Evolutionary conservation across 53 echinoderm and acorn worm genomes (phyloP).

Genomic region (Stichopus horrens): DNA sequence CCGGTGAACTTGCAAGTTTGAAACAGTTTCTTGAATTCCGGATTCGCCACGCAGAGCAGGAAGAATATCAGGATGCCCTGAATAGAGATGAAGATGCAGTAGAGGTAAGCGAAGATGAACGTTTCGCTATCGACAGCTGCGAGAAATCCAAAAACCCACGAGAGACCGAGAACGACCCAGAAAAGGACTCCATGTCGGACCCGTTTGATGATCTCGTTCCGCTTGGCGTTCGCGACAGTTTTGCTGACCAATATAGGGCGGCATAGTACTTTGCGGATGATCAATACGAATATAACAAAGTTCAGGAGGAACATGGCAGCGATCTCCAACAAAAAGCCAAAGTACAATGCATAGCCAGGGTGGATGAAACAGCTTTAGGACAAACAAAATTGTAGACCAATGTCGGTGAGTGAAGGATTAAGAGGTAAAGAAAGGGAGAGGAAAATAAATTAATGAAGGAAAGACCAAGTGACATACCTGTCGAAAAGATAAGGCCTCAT

Average conservation of each 20-base stretch:
- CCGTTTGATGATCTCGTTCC: conserved; percentile 39
- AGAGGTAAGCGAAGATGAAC: conserved; percentile 57
- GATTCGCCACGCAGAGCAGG: conserved; percentile 49
- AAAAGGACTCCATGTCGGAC: conserved; percentile 54
- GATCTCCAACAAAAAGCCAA: conserved; percentile 56
- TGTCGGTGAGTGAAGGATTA: background rate
- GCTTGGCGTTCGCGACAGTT: background rate
- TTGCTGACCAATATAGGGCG: conserved; percentile 16
- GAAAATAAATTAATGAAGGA: no score
- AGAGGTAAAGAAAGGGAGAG: background rate
- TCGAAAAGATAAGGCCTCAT: no score
- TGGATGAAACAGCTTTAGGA: conserved; percentile 42
- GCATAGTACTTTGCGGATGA: conserved; percentile 59
- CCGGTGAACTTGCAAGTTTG: no score
- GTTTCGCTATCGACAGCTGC: conserved; percentile 42
- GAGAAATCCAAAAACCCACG: conserved; percentile 62
- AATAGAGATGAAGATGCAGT: conserved; percentile 63
- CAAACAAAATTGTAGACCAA: background rate
- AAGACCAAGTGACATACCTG: no score
- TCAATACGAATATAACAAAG: conserved; percentile 57
- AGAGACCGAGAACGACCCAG: conserved; percentile 58
- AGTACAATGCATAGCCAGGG: conserved; percentile 54
- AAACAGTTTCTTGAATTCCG: conserved; percentile 8
- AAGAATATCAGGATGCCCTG: conserved; percentile 68
- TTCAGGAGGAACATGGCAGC: conserved; percentile 56